Base-by-base conservation (phyloP, 2,888 invertebrate species). In the Elmis aenea region DNA sequence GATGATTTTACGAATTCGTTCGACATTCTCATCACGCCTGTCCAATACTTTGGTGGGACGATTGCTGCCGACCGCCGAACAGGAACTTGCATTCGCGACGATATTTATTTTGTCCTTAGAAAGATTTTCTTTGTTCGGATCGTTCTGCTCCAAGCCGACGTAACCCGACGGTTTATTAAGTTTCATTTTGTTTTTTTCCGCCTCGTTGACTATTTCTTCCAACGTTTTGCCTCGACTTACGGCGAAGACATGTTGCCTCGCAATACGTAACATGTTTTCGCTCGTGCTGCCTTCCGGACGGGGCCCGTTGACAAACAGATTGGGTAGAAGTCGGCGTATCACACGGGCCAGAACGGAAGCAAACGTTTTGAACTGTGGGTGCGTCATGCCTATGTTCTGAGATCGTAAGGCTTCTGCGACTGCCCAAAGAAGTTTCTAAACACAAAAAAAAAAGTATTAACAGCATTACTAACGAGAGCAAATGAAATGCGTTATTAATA, bases 401-500 rank as follows among this genome's bases (percentile, higher is more conserved):
- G 73, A 71, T 24, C 84, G 76, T 10, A 88, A 67, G 0, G 87
- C 83, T 55, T 85, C 82, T 2, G 85, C 81, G 3, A 87, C 85
- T 0, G 87, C 86, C 86, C 86, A 87, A 10, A 86, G 67, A 13
- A 88, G 69, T 74, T 88, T 88, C 85, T 83, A 61, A 26, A 44
- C n/a, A 18, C 11, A 36, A 33, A 21, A 30, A 13, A 32, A 14
- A 13, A 20, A 5, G 4, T 12, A 27, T 9, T 14, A 27, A 13
- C 9, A 21, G 5, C 14, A 10, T 9, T 27, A 14, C 5, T n/a
- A n/a, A n/a, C n/a, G n/a, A n/a, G n/a, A 8, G 20, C 5, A 18
- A 18, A 5, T 18, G 5, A 18, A 18, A 18, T 18, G n/a, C 8
- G 20, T 18, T 18, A 5, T 18, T 8, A 18, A 18, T 5, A 18